phyloP scores from a whole-genome alignment of 2,888 invertebrate genomes.

The Colletes collaris region DNA sequence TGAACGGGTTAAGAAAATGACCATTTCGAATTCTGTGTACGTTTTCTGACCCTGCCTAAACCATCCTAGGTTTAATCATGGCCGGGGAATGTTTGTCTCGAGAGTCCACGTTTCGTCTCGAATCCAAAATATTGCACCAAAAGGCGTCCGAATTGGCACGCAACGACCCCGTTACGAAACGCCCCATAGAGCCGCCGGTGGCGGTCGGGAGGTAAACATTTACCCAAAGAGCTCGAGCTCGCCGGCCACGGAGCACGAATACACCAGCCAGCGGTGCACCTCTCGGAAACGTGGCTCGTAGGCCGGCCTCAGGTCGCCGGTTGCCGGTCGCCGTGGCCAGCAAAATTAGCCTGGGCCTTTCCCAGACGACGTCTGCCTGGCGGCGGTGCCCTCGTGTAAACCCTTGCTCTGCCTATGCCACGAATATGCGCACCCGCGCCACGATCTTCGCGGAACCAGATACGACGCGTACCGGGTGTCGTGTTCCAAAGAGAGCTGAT shows the following conservation, averaged over 20 bases:
- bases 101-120: too few species aligned
- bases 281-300: constrained; percentile 54
- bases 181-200: constrained; percentile 18
- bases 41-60: too few species aligned
- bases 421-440: constrained; percentile 41
- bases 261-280: constrained; percentile 38
- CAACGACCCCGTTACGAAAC: too few species aligned
- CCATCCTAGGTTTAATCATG: too few species aligned
- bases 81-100: too few species aligned
- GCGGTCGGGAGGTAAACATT: constrained; percentile 49
- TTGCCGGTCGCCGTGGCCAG: constrained; percentile 60
- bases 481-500: constrained; percentile 49
- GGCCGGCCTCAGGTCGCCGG: constrained; percentile 37
- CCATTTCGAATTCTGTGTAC: too few species aligned
- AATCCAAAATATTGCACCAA: too few species aligned
- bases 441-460: neutral
- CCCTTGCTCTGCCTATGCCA: constrained; percentile 48
- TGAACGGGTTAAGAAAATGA: too few species aligned
- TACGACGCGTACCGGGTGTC: constrained; percentile 30
- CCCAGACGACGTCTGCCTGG: constrained; percentile 73
- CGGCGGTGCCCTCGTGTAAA: constrained; percentile 49
- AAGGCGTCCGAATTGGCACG: too few species aligned
- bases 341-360: constrained; percentile 78
- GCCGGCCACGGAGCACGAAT: constrained; percentile 45
- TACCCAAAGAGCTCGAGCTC: constrained; percentile 47